Percentiles rank a stretch among this genome's conserved stretches.
Conservation (phyloP, 2,888 invertebrate species). For the Punctoribates punctum region DNA sequence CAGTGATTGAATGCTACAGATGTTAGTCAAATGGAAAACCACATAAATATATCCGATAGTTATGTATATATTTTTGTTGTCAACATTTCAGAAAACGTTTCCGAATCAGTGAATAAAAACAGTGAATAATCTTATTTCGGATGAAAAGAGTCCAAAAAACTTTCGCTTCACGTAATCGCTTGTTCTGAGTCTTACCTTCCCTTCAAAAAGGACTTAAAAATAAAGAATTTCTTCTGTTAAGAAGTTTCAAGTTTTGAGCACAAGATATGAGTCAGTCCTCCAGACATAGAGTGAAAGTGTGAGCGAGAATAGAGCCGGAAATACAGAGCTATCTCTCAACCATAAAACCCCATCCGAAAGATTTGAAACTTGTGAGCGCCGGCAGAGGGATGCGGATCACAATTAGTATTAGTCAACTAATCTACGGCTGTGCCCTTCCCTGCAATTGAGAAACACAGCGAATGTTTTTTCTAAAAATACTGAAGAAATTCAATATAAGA, state of each 20-base stretch:
- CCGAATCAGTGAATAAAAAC: conserved; percentile 16
- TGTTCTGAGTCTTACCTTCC: not conserved
- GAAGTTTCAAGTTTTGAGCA: not conserved
- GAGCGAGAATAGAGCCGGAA: conserved; percentile 17
- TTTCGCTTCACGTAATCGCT: not conserved
- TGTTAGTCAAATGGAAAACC: not conserved
- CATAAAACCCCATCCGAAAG: not conserved
- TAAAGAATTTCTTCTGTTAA: not conserved
- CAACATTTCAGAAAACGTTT: not conserved
- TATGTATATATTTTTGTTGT: not conserved
- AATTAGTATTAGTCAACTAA: no score
- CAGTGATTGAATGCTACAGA: conserved; percentile 13
- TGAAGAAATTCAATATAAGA: not conserved
- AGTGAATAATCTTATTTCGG: not conserved
- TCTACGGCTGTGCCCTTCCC: no score
- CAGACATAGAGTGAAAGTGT: not conserved
- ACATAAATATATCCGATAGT: no score
- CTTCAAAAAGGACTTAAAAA: not conserved
- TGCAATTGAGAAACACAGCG: not conserved
- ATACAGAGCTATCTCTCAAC: not conserved
- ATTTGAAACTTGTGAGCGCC: not conserved
- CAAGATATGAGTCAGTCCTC: not conserved
- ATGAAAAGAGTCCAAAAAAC: not conserved
- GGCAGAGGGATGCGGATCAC: not conserved
- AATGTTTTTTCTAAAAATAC: conserved; percentile 2